These are phyloP conservation scores for Neosilurus mollespiculum DNA, from an alignment of 2,797 vertebrate genomes.

Conservation along the genomic window DNA sequence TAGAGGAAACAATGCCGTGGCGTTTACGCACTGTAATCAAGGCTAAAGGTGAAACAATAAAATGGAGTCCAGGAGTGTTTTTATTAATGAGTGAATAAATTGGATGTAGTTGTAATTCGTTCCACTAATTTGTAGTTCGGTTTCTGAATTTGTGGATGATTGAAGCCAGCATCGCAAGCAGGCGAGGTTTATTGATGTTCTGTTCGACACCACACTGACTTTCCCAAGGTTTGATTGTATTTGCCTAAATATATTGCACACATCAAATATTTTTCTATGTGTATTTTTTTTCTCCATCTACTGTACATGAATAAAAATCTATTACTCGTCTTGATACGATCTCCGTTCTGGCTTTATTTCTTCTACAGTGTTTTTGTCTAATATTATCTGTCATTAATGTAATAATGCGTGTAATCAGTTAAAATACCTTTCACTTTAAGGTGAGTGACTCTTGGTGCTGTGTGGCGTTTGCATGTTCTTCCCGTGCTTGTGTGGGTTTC, in stretches of 20 bases:
- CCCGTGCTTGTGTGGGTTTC: no score
- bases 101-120: background rate
- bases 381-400: no score
- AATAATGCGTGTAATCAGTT: no score
- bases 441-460: no score
- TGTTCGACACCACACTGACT: background rate
- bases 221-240: conserved; percentile 35
- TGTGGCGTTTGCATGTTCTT: no score
- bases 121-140: background rate
- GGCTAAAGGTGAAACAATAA: no score
- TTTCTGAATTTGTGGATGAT: background rate
- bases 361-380: background rate
- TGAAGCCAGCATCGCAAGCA: background rate
- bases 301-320: conserved; percentile 29
- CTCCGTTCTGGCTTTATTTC: background rate
- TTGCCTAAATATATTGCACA: conserved; percentile 43
- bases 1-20: no score
- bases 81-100: background rate
- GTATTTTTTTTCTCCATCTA: conserved; percentile 40
- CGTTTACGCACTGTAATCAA: no score
- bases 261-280: conserved; percentile 18
- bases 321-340: background rate
- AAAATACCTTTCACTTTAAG: no score
- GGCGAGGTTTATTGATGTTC: conserved; percentile 5
- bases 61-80: background rate